Conservation (phyloP, 2,113 vertebrate species). For the Malaclemys terrapin region DNA sequence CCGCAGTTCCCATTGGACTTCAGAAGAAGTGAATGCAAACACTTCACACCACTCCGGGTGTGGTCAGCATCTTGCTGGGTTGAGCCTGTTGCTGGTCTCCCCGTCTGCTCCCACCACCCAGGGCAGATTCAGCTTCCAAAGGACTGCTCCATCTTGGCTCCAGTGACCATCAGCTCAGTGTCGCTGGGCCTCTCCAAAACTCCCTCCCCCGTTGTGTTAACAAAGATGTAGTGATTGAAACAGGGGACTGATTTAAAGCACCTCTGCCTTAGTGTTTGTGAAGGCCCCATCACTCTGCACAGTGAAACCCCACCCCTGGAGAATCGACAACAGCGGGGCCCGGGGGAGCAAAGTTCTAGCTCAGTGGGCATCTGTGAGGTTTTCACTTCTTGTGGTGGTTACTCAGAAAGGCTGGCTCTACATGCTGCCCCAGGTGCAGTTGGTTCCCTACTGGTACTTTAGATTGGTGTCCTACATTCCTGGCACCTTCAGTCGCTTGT, state of each 20-base stretch:
- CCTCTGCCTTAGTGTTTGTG: neutral
- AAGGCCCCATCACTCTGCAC: neutral
- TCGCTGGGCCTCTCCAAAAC: neutral
- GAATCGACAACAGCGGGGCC: neutral
- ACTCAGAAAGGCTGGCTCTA: neutral
- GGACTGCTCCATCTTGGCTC: neutral
- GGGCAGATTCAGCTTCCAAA: neutral
- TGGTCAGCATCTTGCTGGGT: neutral
- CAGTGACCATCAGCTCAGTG: neutral
- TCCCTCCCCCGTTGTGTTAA: neutral
- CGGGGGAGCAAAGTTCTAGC: neutral
- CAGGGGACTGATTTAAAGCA: neutral
- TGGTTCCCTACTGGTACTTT: neutral
- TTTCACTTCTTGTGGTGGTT: neutral
- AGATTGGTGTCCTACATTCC: neutral
- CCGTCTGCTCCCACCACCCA: neutral
- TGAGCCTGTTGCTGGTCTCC: neutral
- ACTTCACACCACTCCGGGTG: neutral
- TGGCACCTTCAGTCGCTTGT: neutral
- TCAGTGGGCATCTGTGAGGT: neutral
- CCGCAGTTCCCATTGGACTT: neutral
- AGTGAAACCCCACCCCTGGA: neutral
- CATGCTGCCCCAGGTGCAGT: neutral
- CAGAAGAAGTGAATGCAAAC: neutral
- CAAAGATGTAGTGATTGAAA: neutral